These are phyloP conservation scores for Branchipolynoe longqiensis DNA, from an alignment of 2,888 invertebrate genomes.

Conservation along the genomic window DNA sequence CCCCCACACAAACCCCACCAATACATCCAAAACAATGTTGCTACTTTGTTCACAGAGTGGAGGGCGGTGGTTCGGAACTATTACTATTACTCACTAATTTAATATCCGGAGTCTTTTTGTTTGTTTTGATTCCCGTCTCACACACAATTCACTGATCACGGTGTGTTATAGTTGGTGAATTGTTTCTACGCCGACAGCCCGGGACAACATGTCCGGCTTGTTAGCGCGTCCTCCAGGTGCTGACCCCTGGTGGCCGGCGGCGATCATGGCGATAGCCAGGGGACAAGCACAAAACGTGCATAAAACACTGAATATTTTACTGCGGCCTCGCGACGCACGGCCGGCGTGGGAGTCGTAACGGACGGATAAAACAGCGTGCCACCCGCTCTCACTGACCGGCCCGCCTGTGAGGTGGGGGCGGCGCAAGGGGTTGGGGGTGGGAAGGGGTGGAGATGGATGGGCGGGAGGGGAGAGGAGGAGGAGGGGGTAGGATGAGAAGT, in stretches of 20 bases:
- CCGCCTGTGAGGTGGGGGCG: background rate
- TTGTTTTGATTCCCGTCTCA: too few species aligned
- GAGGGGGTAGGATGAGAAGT: background rate
- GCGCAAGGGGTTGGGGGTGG: background rate
- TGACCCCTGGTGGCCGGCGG: background rate
- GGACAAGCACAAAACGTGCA: background rate
- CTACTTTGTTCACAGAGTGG: too few species aligned
- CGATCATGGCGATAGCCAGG: background rate
- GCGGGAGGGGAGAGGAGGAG: background rate
- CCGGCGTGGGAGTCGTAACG: slow-evolving; percentile 34
- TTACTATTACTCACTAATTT: too few species aligned
- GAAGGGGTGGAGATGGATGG: background rate
- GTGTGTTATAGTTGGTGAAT: too few species aligned
- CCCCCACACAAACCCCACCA: too few species aligned
- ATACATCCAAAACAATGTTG: too few species aligned
- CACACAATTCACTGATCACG: too few species aligned
- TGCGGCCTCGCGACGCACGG: slow-evolving; percentile 2
- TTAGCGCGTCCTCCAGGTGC: background rate
- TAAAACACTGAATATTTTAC: slow-evolving; percentile 47
- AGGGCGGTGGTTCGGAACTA: too few species aligned
- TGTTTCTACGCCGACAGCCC: too few species aligned
- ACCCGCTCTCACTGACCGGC: too few species aligned
- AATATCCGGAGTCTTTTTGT: too few species aligned
- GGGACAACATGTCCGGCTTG: background rate
- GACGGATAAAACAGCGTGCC: background rate